Evolutionary conservation across 2,113 vertebrate genomes (phyloP), one percentile per base, ranked within the genome.

Genomic region (Glareola pratincola): DNA sequence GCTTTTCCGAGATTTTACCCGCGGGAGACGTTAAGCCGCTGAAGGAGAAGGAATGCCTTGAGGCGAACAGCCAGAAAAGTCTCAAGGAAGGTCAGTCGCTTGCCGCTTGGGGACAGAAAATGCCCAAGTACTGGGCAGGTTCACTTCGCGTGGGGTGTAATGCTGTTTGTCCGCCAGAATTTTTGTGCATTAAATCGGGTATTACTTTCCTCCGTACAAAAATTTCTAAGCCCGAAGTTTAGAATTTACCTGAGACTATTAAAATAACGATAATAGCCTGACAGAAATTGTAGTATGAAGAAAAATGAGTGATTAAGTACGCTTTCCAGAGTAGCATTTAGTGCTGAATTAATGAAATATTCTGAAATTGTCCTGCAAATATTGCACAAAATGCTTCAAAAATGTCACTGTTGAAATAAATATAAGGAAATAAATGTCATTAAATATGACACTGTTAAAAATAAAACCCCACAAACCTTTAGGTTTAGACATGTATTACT

Each of bases 71-170:
- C 98, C 98, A 98, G 96, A 98, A 98, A 85, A 98, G 97, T 96
- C 98, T 98, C 60, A 98, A 98, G 98, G 98, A 98, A 98, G 98
- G 98, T 98, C 97, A 98, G 98, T 98, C 60, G 41, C 85, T 96
- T 64, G 94, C 56, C 45, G 73, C 73, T 59, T 51, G 56, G 94
- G 95, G 60, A 53, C 56, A 48, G 73, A 34, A 64, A 73, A 63
- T 34, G 83, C 80, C n/a, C 10, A n/a, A 29, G 77, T 51, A 36
- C 73, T 6, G 19, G 74, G 60, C 67, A 62, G 59, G 4, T 14
- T 80, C 76, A 18, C 43, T 59, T 81, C 72, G 15, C 34, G 64
- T 76, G 78, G 51, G 71, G 18, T 85, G 18, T 62, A 16, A 6
- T 78, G 53, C 72, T 9, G 6, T 88, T 32, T 80, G 79, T 80